phyloP scores from a whole-genome alignment of 2,888 invertebrate genomes.

The Zhuqinia jingwanae region DNA sequence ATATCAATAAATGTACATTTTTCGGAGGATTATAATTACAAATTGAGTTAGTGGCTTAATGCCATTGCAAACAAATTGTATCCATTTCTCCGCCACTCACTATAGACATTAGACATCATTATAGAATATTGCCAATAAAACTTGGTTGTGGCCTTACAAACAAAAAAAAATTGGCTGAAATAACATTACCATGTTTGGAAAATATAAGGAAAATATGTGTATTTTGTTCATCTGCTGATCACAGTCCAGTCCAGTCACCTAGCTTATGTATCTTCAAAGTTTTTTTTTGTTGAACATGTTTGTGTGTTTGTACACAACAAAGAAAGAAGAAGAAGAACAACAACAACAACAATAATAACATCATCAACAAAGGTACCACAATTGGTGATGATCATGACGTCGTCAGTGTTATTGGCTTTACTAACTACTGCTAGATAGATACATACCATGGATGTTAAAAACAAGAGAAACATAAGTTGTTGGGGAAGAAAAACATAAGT shows the following conservation, averaged over 20 bases:
- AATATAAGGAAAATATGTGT: too few species aligned
- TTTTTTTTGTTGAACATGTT: too few species aligned
- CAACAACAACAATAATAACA: neutral
- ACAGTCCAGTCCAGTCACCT: too few species aligned
- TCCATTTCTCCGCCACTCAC: neutral
- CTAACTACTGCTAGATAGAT: neutral
- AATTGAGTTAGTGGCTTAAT: neutral
- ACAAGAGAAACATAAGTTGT: slow-evolving; percentile 47
- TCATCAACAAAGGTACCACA: neutral
- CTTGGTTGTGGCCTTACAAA: too few species aligned
- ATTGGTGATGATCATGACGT: neutral
- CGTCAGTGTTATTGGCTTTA: neutral
- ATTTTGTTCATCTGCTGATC: too few species aligned
- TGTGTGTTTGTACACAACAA: too few species aligned
- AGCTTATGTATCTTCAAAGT: too few species aligned
- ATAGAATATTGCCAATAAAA: neutral
- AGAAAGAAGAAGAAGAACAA: too few species aligned
- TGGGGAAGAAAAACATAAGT: slow-evolving; percentile 46
- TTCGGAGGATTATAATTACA: neutral
- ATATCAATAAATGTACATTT: too few species aligned
- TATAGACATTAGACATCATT: neutral
- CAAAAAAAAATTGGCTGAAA: too few species aligned
- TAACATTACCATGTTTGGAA: too few species aligned
- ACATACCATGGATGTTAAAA: slow-evolving; percentile 16
- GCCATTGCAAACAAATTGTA: slow-evolving; percentile 4